Evolutionary conservation across 2,797 vertebrate genomes (phyloP).

Genomic region (Characodon lateralis): DNA sequence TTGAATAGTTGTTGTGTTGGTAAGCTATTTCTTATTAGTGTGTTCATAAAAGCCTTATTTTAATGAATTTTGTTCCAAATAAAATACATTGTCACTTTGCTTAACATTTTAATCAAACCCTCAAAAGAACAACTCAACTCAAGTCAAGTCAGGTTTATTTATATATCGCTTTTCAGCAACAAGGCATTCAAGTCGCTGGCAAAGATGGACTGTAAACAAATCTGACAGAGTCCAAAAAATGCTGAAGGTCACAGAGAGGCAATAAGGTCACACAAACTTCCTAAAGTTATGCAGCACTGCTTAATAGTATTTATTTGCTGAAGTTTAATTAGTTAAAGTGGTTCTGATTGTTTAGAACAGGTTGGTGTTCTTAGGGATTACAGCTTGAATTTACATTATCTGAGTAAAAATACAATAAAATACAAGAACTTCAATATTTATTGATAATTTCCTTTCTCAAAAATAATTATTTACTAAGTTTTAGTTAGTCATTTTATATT

Average conservation of each 20-base stretch:
- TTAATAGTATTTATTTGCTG: background rate
- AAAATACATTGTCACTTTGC: background rate
- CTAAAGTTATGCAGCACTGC: background rate
- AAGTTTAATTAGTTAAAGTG: background rate
- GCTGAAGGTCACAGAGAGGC: background rate
- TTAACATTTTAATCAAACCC: background rate
- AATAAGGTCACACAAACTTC: background rate
- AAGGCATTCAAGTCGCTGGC: too few relatives aligned
- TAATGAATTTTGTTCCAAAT: background rate
- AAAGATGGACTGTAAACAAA: background rate
- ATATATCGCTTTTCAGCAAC: too few relatives aligned
- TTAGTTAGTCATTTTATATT: too few relatives aligned
- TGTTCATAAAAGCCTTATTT: background rate
- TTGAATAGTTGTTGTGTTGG: background rate
- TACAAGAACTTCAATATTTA: background rate
- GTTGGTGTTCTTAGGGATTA: background rate
- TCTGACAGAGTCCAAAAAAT: background rate
- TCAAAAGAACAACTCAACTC: background rate
- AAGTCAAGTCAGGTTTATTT: too few relatives aligned
- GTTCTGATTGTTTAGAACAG: background rate
- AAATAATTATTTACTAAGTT: too few relatives aligned
- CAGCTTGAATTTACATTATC: background rate
- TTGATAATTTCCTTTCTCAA: too few relatives aligned
- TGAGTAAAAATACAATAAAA: background rate
- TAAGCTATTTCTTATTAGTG: background rate